These are phyloP conservation scores for Drosophila nigricruria DNA, from an alignment of 2,888 invertebrate species.

Conservation along the genomic window DNA sequence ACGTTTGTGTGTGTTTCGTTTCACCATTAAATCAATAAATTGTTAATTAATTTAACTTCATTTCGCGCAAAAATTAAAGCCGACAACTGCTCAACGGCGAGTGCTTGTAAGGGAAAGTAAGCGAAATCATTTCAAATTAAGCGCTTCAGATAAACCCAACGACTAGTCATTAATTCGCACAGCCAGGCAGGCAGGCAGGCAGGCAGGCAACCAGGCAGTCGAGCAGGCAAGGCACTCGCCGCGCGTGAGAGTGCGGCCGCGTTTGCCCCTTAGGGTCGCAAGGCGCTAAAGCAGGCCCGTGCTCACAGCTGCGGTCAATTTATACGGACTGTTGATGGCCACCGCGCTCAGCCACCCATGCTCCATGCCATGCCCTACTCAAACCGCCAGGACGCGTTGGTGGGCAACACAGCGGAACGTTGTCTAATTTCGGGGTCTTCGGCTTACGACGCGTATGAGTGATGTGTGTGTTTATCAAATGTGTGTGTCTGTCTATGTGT, in stretches of 20 bases:
- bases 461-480: constrained; percentile 36
- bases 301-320: constrained; percentile 52
- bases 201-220: constrained; percentile 20
- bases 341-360: constrained; percentile 4
- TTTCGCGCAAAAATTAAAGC: constrained; percentile 38
- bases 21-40: constrained; percentile 53
- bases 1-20: constrained; percentile 21
- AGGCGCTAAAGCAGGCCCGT: constrained; percentile 52
- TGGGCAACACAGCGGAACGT: constrained; percentile 49
- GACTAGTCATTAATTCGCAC: constrained; percentile 61
- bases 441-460: constrained; percentile 52
- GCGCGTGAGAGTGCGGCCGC: constrained; percentile 15
- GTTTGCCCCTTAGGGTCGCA: constrained; percentile 39
- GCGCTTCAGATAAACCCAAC: constrained; percentile 64
- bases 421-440: constrained; percentile 46
- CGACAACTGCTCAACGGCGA: neutral
- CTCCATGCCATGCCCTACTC: neutral
- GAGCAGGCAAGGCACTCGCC: neutral
- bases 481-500: constrained; percentile 13
- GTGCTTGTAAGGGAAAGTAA: constrained; percentile 23
- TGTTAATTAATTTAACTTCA: constrained; percentile 57
- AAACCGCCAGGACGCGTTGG: constrained; percentile 7
- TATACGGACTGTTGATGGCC: constrained; percentile 51
- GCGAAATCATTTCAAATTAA: constrained; percentile 63
- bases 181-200: constrained; percentile 15